Base-by-base conservation (phyloP, 2,888 invertebrate genomes). In the Zaprionus lineosus region DNA sequence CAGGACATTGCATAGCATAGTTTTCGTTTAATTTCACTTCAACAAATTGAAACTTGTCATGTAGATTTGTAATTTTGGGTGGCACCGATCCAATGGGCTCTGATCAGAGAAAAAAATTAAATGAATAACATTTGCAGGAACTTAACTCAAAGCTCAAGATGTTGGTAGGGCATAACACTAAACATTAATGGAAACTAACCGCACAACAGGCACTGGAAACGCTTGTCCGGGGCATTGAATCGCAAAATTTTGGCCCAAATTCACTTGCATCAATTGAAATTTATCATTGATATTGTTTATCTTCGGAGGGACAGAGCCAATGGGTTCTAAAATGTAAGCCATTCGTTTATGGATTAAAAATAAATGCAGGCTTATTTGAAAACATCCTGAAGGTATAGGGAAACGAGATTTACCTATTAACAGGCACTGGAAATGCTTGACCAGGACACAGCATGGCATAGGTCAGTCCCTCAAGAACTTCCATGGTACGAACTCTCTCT, bases 331-430 rank as follows among this genome's bases (percentile, higher is more conserved):
- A 70, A 61, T n/a, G n/a, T n/a, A n/a, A n/a, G n/a, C n/a, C n/a
- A n/a, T n/a, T n/a, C n/a, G n/a, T n/a, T n/a, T n/a, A n/a, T 9
- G 3, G 3, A 34, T 33, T 21, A 12, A 7, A 9, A 7, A 0
- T 16, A 0, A 0, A 26, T 8, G 14, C 1, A 4, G 3, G 0
- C 8, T 8, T 2, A 8, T 1, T 7, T 6, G 4, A 21, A 69
- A 83, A 66, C 92, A 93, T 94, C 95, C 95, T 96, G 95, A 96
- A 96, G 95, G 95, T 95, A 26, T 31, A 43, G 36, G 37, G 29
- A 8, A 95, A 95, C 95, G 94, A 95, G 7, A 2, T 37, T 76
- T 76, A 88, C 89, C 89, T 88, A 21, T 88, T 87, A 14, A 75
- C 69, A 6, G 89, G 94, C 83, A 94, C 93, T 48, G 95, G 95